These are phyloP conservation scores for Semotilus atromaculatus DNA, from an alignment of 2,797 vertebrate genomes.

Conservation along the genomic window DNA sequence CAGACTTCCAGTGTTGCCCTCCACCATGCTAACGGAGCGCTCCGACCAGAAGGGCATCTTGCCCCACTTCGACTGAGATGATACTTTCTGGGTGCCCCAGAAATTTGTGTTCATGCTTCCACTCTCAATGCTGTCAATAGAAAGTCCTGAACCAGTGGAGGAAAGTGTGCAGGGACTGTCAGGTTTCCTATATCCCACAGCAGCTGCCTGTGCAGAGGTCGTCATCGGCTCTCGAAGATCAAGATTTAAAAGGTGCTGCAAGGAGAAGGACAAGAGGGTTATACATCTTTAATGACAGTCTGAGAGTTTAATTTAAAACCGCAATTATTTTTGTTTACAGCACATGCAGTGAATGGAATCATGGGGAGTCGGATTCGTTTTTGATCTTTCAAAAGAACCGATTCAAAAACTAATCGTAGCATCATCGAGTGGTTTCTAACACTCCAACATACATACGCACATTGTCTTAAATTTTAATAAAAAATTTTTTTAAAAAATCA, in stretches of 20 bases:
- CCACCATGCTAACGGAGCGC: conserved; percentile 69
- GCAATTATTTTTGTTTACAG: no score
- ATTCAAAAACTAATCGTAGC: background rate
- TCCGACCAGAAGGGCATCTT: conserved; percentile 63
- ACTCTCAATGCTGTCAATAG: conserved; percentile 35
- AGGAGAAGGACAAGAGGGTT: background rate
- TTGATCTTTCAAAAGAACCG: background rate
- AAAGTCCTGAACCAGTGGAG: conserved; percentile 29
- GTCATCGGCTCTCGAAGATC: conserved; percentile 53
- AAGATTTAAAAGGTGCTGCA: conserved; percentile 62
- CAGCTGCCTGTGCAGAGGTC: conserved; percentile 5
- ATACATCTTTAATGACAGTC: background rate
- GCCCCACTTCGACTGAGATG: conserved; percentile 42
- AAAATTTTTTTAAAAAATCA: no score
- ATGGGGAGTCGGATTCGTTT: background rate
- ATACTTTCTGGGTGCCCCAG: conserved; percentile 52
- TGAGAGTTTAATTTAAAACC: background rate
- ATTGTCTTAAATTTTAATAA: no score
- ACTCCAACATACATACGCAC: background rate
- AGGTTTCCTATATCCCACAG: conserved; percentile 47
- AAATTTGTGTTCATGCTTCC: conserved; percentile 7
- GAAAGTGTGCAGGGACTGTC: conserved; percentile 52
- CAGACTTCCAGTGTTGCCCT: conserved; percentile 52
- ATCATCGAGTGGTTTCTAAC: background rate
- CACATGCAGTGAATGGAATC: background rate